Base-by-base conservation (phyloP, 2,888 invertebrate species). In the Anthrax anthrax region DNA sequence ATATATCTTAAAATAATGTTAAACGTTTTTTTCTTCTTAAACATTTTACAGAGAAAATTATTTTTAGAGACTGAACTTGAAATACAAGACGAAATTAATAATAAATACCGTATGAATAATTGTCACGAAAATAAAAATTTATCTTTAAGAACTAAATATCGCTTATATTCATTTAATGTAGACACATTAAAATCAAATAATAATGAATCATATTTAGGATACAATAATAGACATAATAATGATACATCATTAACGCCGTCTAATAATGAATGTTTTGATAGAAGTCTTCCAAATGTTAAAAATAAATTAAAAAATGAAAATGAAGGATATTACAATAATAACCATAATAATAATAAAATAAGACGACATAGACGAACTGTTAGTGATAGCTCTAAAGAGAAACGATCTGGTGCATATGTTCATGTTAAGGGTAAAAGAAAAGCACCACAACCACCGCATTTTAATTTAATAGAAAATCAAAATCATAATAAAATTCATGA, bases 401-500 rank as follows among this genome's bases (percentile, higher is more conserved):
- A 74, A 41, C 74, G 74, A 52, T 72, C 77, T 12, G 75, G 75
- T 5, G 67, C 70, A 4, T 72, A 71, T 55, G 62, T 71, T 19
- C 81, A 84, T 68, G 84, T 84, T 1, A 82, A 81, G 53, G 84
- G 84, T 19, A 85, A 85, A 62, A 67, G 84, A 43, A 77, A 75
- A 58, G 84, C 84, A 1, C 84, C 84, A 1, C 74, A 72, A 52
- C 84, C 84, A 6, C 84, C 83, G 53, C 53, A 23, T 4, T 23
- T 6, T 23, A 17, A 10, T 17, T 34, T 39, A 8, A 12, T n/a
- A n/a, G 12, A 43, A 32, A 43, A 37, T 41, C 19, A 27, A 18
- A 29, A 43, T 29, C 29, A 12, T n/a, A 39, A 27, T 23, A 17
- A 40, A 18, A 17, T 39, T 18, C 23, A 47, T 47, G 10, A 38